Evolutionary conservation across 1,140 invertebrate species (phyloP), one percentile per base, ranked within the genome.

Genomic region (Harlomillsia oculata): DNA sequence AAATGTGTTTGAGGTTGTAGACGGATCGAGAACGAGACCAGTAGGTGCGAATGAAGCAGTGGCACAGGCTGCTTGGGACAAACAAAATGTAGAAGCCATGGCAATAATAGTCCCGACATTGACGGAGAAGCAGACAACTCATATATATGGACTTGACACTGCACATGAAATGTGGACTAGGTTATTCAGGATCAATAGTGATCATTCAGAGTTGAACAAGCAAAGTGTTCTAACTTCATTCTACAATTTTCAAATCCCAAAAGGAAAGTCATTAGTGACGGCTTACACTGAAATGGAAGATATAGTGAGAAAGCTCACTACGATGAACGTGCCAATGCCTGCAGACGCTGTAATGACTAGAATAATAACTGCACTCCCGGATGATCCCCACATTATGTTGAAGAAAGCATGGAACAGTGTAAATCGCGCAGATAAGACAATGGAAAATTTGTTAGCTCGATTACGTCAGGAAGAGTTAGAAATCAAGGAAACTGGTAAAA

Each of bases 381-480:
- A 59, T 32, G 29, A 45, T 2, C 20, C 29, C 3, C 49, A 45
- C 20, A n/a, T 5, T 4, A 30, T 34, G 2, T 59, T 59, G 21
- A 52, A 53, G 34, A 59, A 44, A 18, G 48, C 56, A 20, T 59
- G 56, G 56, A 40, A 53, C 23, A 53, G 56, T 41, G 56, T 59
- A 13, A 16, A n/a, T 5, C 49, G 13, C 18, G 41, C 9, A 20
- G 34, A 39, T 18, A 40, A 59, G 25, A 50, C 55, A 2, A 39
- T 26, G 21, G 3, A 32, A 1, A n/a, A 20, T 14, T 23, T 56
- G 14, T 26, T 49, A 3, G 36, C 49, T 25, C 2, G 30, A 6
- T 32, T 41, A 9, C 2, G 39, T 5, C 18, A 41, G 14, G 39
- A 41, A 9, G 39, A 41, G 4, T 41, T 41, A 21, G 39, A 41